Conservation (phyloP, 2,113 vertebrate species). For the Eclectus roratus region DNA sequence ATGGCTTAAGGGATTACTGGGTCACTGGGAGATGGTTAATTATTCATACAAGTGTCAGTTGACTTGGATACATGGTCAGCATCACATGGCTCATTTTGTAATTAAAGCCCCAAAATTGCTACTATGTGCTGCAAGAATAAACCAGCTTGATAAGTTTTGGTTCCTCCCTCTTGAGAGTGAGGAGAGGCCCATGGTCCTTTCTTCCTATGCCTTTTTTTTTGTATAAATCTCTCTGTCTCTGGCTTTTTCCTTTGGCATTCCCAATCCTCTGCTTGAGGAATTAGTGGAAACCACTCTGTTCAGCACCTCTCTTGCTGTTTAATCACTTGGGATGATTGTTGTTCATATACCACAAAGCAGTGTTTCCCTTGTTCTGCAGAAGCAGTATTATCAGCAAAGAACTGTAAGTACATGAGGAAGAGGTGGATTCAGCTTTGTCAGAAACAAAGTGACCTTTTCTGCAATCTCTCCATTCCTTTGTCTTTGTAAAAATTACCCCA, state of each 20-base stretch:
- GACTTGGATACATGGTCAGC: neutral
- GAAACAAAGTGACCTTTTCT: neutral
- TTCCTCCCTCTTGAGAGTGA: neutral
- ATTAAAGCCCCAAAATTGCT: neutral
- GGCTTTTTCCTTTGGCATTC: neutral
- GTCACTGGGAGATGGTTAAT: constrained; percentile 36
- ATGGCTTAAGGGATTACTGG: constrained; percentile 55
- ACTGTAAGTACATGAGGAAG: neutral
- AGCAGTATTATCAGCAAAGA: neutral
- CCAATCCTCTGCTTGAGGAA: neutral
- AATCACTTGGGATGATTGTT: neutral
- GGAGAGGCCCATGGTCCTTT: neutral
- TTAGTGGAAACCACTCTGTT: neutral
- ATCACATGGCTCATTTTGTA: constrained; percentile 26
- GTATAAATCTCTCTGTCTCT: neutral
- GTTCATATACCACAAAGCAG: neutral
- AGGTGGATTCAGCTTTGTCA: neutral
- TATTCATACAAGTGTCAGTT: constrained; percentile 52
- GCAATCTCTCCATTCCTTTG: neutral
- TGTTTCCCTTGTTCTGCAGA: neutral
- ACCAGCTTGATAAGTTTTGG: neutral
- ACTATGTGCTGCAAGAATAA: neutral
- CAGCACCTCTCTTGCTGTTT: neutral
- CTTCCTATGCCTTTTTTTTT: neutral
- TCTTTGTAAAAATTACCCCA: neutral